Evolutionary conservation across 2,113 vertebrate species (phyloP).

Genomic region (Pseudorasbora parva): DNA sequence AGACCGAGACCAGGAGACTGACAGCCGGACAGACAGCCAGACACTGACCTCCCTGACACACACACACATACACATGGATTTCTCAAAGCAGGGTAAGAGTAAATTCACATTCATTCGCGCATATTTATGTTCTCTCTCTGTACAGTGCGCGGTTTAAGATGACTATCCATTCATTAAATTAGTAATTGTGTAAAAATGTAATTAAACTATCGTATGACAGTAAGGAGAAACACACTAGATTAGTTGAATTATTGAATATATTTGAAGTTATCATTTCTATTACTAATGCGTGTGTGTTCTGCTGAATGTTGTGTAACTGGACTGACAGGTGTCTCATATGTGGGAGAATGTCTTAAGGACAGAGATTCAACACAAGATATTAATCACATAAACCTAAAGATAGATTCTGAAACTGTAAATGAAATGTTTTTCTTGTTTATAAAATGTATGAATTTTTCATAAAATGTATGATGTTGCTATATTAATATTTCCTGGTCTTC

Average conservation of each 20-base stretch:
- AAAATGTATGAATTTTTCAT: too few species aligned
- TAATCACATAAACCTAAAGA: neutral
- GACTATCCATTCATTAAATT: fast-evolving
- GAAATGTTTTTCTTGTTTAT: too few species aligned
- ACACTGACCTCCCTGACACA: neutral
- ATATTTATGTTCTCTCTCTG: neutral
- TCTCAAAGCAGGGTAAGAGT: conserved; percentile 17
- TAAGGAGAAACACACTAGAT: neutral
- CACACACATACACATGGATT: conserved; percentile 7
- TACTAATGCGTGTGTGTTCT: neutral
- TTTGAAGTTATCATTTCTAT: neutral
- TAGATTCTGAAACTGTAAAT: neutral
- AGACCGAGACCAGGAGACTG: neutral
- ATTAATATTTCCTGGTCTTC: too few species aligned
- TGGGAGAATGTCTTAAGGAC: conserved; percentile 24
- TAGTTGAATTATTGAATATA: neutral
- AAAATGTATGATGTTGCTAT: too few species aligned
- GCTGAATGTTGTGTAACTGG: conserved; percentile 72
- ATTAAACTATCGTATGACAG: neutral
- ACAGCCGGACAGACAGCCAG: too few species aligned
- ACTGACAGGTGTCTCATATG: conserved; percentile 46
- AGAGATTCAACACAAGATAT: neutral
- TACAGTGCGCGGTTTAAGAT: neutral
- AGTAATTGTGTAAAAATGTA: neutral
- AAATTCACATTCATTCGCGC: neutral